These are phyloP conservation scores for Temnothorax ravouxi DNA, from an alignment of 2,888 invertebrate species.

Conservation along the genomic window DNA sequence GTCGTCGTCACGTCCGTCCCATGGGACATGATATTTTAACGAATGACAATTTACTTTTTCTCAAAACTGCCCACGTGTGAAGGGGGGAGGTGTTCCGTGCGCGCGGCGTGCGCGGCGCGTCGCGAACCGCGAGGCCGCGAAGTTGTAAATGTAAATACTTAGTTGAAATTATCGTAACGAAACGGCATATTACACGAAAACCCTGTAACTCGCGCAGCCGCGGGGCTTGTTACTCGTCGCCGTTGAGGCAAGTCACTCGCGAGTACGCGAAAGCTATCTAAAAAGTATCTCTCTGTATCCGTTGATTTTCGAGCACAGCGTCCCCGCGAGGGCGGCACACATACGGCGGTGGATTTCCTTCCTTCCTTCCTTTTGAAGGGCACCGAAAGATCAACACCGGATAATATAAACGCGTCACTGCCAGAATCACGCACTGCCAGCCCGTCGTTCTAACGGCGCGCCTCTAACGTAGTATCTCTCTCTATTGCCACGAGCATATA, in stretches of 20 bases:
- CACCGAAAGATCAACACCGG: conserved; percentile 27
- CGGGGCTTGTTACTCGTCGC: conserved; percentile 1
- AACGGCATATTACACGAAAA: conserved; percentile 50
- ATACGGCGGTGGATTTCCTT: conserved; percentile 5
- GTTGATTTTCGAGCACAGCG: conserved; percentile 34
- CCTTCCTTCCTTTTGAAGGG: conserved; percentile 1
- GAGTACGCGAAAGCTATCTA: conserved; percentile 24
- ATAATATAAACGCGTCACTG: conserved; percentile 70
- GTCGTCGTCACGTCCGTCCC: neutral
- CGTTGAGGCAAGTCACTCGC: conserved; percentile 22
- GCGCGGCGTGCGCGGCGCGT: conserved; percentile 15
- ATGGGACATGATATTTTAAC: conserved; percentile 25
- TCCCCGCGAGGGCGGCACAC: conserved; percentile 17
- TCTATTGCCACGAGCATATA: conserved; percentile 38
- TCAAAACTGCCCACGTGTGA: neutral
- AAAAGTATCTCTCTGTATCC: conserved; percentile 38
- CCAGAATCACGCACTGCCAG: conserved; percentile 73
- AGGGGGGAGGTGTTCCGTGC: neutral
- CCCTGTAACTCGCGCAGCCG: conserved; percentile 41
- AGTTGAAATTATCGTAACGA: conserved; percentile 71
- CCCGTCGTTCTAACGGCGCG: conserved; percentile 36
- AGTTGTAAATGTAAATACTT: conserved; percentile 73
- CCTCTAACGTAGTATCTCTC: conserved; percentile 46
- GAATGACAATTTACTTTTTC: conserved; percentile 13
- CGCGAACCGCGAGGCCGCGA: conserved; percentile 40